Evolutionary conservation across 92 coral and sea anemone species (phyloP).

Genomic region (Zoanthus sociatus): DNA sequence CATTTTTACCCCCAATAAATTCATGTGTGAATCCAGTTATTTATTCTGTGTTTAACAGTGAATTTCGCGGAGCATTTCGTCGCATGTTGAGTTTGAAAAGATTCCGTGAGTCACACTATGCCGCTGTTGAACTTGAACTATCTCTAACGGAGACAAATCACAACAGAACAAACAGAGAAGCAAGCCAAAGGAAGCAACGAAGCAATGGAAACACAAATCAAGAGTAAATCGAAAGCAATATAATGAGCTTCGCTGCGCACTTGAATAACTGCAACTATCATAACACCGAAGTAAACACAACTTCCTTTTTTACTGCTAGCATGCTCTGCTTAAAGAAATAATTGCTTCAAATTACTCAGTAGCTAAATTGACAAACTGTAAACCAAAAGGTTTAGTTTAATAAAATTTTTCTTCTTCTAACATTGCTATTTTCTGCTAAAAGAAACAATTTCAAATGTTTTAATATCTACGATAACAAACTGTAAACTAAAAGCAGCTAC

Average conservation of each 20-base stretch:
- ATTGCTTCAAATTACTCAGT: no score
- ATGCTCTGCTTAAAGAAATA: no score
- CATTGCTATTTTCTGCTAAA: no score
- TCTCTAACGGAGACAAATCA: slow-evolving; percentile 32
- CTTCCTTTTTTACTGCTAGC: no score
- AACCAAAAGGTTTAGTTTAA: not conserved
- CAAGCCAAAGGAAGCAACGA: slow-evolving; percentile 13
- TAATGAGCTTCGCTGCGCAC: not conserved
- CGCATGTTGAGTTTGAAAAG: slow-evolving; percentile 25
- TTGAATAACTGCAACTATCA: no score
- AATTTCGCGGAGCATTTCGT: slow-evolving; percentile 60
- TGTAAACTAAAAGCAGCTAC: not conserved
- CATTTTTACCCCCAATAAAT: slow-evolving; percentile 61
- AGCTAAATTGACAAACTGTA: no score
- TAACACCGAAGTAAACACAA: no score
- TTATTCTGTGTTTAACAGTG: slow-evolving; percentile 64
- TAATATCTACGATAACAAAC: not conserved
- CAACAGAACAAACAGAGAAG: slow-evolving; percentile 22
- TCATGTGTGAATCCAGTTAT: slow-evolving; percentile 61
- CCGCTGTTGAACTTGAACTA: slow-evolving; percentile 16
- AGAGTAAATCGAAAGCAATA: not conserved
- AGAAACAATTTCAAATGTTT: no score
- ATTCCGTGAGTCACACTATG: slow-evolving; percentile 1
- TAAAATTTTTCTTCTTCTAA: no score
- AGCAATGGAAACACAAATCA: slow-evolving; percentile 6